These are phyloP conservation scores for Drosophila atroscutellata DNA, from an alignment of 2,888 invertebrate species.

Conservation along the genomic window DNA sequence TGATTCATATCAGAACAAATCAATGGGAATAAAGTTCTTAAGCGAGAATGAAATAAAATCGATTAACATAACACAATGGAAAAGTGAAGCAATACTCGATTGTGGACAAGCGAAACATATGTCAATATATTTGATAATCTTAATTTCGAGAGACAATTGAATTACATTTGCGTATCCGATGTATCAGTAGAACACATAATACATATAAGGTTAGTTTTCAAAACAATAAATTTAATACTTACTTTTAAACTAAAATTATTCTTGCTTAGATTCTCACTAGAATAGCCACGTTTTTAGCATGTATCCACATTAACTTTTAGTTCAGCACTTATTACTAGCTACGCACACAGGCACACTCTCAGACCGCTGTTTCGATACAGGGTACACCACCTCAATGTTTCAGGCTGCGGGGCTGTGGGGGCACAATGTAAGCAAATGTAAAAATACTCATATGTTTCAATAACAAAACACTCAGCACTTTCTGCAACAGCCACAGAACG, in stretches of 20 bases:
- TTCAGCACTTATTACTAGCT: neutral
- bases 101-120: neutral
- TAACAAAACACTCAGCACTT: constrained; percentile 80
- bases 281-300: no score
- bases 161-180: neutral
- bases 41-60: neutral
- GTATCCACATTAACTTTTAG: neutral
- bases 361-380: neutral
- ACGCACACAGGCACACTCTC: neutral
- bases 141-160: neutral
- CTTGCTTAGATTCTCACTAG: neutral
- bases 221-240: neutral
- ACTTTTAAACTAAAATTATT: neutral
- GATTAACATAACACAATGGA: neutral
- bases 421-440: constrained; percentile 51
- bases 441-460: constrained; percentile 75
- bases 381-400: constrained; percentile 34
- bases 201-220: neutral
- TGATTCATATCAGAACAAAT: neutral
- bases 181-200: no score
- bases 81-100: neutral
- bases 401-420: constrained; percentile 8
- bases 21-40: neutral
- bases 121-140: neutral
- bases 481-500: constrained; percentile 18